Conservation (phyloP, 1,140 invertebrate species). For the Euwallacea similis region DNA sequence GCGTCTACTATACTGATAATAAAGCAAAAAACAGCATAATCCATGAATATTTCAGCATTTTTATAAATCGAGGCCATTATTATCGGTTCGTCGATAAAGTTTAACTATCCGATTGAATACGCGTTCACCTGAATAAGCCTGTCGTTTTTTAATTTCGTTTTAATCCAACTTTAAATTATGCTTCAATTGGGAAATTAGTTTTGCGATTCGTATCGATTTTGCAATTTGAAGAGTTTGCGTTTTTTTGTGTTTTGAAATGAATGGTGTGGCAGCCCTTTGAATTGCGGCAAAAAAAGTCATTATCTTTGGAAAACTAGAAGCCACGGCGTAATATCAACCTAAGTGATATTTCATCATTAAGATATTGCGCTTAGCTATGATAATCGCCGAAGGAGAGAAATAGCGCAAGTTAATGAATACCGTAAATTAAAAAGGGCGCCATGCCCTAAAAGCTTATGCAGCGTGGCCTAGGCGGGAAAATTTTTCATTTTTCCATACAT, state of each 20-base stretch:
- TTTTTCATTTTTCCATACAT: conserved; percentile 12
- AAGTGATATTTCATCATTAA: conserved; percentile 13
- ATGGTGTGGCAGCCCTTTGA: too few relatives aligned
- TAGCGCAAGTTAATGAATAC: conserved; percentile 9
- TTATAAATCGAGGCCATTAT: too few relatives aligned
- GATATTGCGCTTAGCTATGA: background rate
- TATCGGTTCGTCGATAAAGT: too few relatives aligned
- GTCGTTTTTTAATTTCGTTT: background rate
- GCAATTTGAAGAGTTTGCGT: too few relatives aligned
- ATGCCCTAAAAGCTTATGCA: conserved; percentile 10
- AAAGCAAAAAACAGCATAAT: too few relatives aligned
- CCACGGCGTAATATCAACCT: too few relatives aligned
- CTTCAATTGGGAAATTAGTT: background rate
- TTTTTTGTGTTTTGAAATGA: too few relatives aligned
- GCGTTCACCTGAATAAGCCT: background rate
- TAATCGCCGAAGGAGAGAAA: background rate
- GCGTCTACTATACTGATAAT: too few relatives aligned
- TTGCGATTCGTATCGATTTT: too few relatives aligned
- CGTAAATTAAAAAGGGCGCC: conserved; percentile 5
- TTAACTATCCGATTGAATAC: background rate
- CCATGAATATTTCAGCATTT: too few relatives aligned
- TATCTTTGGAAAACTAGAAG: too few relatives aligned
- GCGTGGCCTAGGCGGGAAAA: background rate
- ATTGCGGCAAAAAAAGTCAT: too few relatives aligned
- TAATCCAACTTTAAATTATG: conserved; percentile 3